Evolutionary conservation across 2,113 vertebrate species (phyloP).

Genomic region (Columba livia): DNA sequence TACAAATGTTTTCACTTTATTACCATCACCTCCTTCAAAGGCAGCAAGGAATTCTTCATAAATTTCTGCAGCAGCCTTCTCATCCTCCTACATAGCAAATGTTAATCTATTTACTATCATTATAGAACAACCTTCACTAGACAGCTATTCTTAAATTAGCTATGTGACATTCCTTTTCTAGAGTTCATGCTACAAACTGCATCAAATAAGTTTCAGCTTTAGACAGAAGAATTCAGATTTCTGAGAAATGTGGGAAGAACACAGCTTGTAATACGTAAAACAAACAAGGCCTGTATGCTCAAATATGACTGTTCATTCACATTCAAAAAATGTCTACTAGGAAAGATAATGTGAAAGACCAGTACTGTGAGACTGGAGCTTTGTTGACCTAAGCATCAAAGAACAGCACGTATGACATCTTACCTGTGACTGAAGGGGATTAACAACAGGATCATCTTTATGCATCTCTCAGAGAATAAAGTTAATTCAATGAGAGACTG

Average conservation of each 20-base stretch:
- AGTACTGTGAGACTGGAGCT: not conserved
- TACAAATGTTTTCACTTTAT: constrained; percentile 97
- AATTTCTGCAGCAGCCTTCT: constrained; percentile 97
- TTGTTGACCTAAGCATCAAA: not conserved
- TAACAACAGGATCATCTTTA: not conserved
- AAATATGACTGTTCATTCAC: not conserved
- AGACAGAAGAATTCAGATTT: not conserved
- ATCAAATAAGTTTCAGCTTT: not conserved
- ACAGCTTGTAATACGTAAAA: not conserved
- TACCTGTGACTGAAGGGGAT: not conserved
- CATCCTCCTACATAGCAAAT: constrained; percentile 87
- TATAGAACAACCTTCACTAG: not conserved
- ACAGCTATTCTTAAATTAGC: constrained; percentile 33
- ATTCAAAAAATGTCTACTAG: not conserved
- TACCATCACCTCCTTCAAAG: constrained; percentile 94
- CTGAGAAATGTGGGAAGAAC: not conserved
- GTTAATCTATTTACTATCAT: constrained; percentile 50
- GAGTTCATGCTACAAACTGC: not conserved
- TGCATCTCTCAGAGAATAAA: not conserved
- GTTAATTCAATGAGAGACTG: not conserved
- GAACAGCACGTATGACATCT: not conserved
- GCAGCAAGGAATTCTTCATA: constrained; percentile 99
- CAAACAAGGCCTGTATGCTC: not conserved
- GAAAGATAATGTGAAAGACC: not conserved
- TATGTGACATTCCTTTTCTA: not conserved